Conservation (phyloP, 2,797 vertebrate genomes). For the Phalloptychus januarius region DNA sequence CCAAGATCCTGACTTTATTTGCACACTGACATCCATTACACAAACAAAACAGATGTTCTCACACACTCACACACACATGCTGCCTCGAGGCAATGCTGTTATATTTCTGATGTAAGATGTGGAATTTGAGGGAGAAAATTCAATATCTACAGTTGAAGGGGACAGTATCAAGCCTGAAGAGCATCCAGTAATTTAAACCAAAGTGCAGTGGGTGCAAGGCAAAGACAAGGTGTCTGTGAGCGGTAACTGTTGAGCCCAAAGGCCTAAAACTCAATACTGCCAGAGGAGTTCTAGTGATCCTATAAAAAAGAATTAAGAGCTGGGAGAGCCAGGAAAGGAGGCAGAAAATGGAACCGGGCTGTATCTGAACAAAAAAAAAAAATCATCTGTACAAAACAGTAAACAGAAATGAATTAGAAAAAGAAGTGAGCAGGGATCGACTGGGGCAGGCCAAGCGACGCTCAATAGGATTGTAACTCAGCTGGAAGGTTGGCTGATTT, state of each 20-base stretch:
- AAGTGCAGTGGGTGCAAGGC: slow-evolving; percentile 52
- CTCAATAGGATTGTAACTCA: slow-evolving; percentile 26
- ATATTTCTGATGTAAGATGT: slow-evolving; percentile 57
- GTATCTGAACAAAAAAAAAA: slow-evolving; percentile 27
- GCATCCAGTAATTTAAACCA: slow-evolving; percentile 66
- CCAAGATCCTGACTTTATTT: slow-evolving; percentile 69
- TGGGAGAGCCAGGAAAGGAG: slow-evolving; percentile 43
- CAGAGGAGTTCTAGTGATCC: slow-evolving; percentile 53
- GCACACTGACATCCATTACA: slow-evolving; percentile 64
- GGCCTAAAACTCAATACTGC: slow-evolving; percentile 62
- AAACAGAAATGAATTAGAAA: slow-evolving; percentile 40
- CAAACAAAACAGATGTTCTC: slow-evolving; percentile 58
- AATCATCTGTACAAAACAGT: slow-evolving; percentile 31
- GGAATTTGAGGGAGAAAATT: slow-evolving; percentile 59
- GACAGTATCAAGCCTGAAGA: slow-evolving; percentile 64
- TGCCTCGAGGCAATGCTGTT: slow-evolving; percentile 54
- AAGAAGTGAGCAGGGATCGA: slow-evolving; percentile 31
- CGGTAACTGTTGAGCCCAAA: slow-evolving; percentile 59
- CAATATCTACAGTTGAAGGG: slow-evolving; percentile 55
- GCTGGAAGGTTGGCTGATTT: slow-evolving; percentile 16
- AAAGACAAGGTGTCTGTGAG: slow-evolving; percentile 51
- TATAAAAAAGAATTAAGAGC: slow-evolving; percentile 48
- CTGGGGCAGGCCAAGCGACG: slow-evolving; percentile 12
- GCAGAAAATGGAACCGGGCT: slow-evolving; percentile 46
- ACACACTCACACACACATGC: slow-evolving; percentile 39